Conservation (phyloP, 2,888 invertebrate species). For the Leucophenga maculata region DNA sequence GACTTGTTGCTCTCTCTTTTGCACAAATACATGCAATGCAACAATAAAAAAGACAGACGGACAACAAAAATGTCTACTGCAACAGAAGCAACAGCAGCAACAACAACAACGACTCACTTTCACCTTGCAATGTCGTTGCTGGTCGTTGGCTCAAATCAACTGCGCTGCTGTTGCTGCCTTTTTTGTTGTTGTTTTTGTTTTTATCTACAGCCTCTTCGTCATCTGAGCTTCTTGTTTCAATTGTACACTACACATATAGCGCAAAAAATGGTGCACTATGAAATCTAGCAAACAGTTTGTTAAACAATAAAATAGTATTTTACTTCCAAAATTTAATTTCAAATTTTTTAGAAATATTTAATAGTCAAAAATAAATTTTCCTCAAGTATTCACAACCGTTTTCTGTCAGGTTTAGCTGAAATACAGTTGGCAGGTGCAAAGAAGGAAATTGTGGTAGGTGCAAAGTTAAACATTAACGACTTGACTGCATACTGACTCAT, state of each 20-base stretch:
- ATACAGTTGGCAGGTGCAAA: too few relatives aligned
- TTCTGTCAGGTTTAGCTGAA: too few relatives aligned
- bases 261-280: not conserved
- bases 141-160: conserved; percentile 70
- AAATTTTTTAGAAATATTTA: too few relatives aligned
- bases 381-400: too few relatives aligned
- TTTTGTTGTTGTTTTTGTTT: conserved; percentile 38
- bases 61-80: conserved; percentile 10
- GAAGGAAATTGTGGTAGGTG: too few relatives aligned
- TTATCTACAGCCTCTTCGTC: conserved; percentile 9
- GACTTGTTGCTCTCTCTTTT: not conserved
- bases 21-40: conserved; percentile 25
- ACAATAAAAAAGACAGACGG: conserved; percentile 1
- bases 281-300: not conserved
- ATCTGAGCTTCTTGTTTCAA: not conserved
- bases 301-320: too few relatives aligned
- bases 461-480: too few relatives aligned
- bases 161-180: conserved; percentile 46
- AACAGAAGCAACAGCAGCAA: conserved; percentile 35
- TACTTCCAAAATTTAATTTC: too few relatives aligned
- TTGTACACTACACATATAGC: conserved; percentile 23
- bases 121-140: conserved; percentile 72
- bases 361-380: too few relatives aligned
- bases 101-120: conserved; percentile 67
- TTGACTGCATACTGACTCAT: too few relatives aligned